Percentiles rank a stretch among this genome's conserved stretches.
These are phyloP conservation scores for Drosophila macrothrix DNA, from an alignment of 2,888 invertebrate genomes.

Conservation along the genomic window DNA sequence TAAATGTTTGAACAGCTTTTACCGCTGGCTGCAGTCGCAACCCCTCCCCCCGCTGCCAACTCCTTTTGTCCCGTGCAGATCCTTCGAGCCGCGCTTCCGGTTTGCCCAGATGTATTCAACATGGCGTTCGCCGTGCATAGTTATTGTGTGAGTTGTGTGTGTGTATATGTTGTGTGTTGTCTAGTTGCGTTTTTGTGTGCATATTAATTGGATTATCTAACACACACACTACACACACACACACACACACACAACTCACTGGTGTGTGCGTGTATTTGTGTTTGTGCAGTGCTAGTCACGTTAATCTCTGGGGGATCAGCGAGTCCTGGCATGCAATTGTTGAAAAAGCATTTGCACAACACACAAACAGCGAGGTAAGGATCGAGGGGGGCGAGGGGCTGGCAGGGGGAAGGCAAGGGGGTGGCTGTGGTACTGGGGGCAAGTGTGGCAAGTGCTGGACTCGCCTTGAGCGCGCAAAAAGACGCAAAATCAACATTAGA, in stretches of 20 bases:
- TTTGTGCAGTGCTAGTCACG: slow-evolving; percentile 67
- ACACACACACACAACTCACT: slow-evolving; percentile 3
- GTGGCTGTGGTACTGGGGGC: not conserved
- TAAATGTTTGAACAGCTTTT: slow-evolving; percentile 74
- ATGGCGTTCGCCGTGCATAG: slow-evolving; percentile 57
- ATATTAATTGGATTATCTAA: slow-evolving; percentile 83
- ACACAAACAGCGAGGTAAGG: slow-evolving; percentile 47
- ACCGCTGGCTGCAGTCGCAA: slow-evolving; percentile 38
- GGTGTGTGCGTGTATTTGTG: slow-evolving; percentile 1
- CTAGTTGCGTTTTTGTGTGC: slow-evolving; percentile 76
- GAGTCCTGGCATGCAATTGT: slow-evolving; percentile 72
- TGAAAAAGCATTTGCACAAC: slow-evolving; percentile 76
- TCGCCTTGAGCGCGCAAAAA: slow-evolving; percentile 62
- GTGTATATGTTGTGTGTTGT: slow-evolving; percentile 41
- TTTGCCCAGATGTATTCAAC: slow-evolving; percentile 64
- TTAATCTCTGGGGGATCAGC: slow-evolving; percentile 80
- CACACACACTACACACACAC: slow-evolving; percentile 57
- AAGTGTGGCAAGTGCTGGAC: not conserved
- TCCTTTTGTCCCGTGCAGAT: slow-evolving; percentile 23
- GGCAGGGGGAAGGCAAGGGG: not conserved
- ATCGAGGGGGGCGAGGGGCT: not conserved
- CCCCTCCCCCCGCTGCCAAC: not conserved
- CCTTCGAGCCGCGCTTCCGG: slow-evolving; percentile 56
- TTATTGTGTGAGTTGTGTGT: slow-evolving; percentile 39
- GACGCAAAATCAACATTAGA: slow-evolving; percentile 78